Evolutionary conservation across 2,888 invertebrate genomes (phyloP).

Genomic region (Cerceris ruficornis): DNA sequence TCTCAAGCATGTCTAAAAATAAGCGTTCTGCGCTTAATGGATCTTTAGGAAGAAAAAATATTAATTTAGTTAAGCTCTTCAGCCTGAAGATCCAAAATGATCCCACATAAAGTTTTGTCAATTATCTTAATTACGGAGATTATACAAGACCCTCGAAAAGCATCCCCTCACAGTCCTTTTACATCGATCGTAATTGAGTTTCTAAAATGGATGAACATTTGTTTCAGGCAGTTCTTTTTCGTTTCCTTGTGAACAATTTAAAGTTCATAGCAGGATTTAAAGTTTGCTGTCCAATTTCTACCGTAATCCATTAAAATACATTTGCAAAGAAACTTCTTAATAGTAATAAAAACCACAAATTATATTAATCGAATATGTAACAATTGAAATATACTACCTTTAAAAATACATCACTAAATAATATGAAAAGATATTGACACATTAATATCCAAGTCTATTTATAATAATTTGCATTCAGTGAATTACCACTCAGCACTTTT

Average conservation of each 20-base stretch:
- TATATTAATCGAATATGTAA: too few species aligned
- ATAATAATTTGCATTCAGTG: too few species aligned
- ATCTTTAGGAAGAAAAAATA: not conserved
- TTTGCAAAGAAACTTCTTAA: not conserved
- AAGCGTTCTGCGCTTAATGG: too few species aligned
- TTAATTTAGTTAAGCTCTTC: not conserved
- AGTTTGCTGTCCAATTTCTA: not conserved
- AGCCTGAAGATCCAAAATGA: not conserved
- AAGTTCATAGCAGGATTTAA: not conserved
- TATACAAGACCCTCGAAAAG: slow-evolving; percentile 7
- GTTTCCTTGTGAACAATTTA: not conserved
- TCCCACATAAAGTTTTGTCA: not conserved
- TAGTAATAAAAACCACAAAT: not conserved
- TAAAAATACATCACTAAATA: too few species aligned
- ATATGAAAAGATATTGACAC: too few species aligned
- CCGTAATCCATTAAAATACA: slow-evolving; percentile 5
- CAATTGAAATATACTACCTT: too few species aligned
- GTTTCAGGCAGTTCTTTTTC: slow-evolving; percentile 20
- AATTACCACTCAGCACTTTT: too few species aligned
- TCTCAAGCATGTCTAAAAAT: too few species aligned
- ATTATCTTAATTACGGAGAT: not conserved
- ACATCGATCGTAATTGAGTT: slow-evolving; percentile 39
- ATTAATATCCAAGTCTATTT: too few species aligned
- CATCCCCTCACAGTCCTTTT: slow-evolving; percentile 22
- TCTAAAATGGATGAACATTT: slow-evolving; percentile 20